Percentiles rank a stretch among this genome's conserved stretches.
These are phyloP conservation scores for Spea multiplicata DNA, from an alignment of 2,113 vertebrate genomes.

Conservation along the genomic window DNA sequence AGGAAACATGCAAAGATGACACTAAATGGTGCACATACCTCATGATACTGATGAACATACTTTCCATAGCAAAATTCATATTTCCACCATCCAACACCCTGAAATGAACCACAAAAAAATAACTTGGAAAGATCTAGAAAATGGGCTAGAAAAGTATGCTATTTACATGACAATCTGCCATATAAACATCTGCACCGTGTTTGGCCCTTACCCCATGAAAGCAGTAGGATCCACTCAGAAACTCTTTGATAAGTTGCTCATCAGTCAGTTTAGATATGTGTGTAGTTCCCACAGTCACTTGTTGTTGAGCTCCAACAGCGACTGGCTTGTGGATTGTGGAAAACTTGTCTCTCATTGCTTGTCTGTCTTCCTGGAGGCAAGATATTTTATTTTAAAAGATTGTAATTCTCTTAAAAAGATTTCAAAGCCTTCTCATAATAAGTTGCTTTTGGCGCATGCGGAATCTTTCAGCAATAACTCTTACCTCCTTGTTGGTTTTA, in stretches of 20 bases:
- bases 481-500: conserved; percentile 73
- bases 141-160: too few relatives aligned
- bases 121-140: not conserved
- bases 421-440: too few relatives aligned
- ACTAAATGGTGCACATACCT: conserved; percentile 66
- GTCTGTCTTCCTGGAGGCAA: conserved; percentile 73
- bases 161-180: too few relatives aligned
- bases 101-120: conserved; percentile 30
- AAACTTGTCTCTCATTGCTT: conserved; percentile 81
- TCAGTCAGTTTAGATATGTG: conserved; percentile 97
- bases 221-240: conserved; percentile 95
- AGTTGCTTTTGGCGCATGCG: too few relatives aligned
- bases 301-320: conserved; percentile 79
- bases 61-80: conserved; percentile 98
- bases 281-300: conserved; percentile 88
- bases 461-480: too few relatives aligned
- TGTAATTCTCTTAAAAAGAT: too few relatives aligned
- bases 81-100: conserved; percentile 99
- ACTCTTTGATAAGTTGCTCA: conserved; percentile 94
- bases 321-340: conserved; percentile 88
- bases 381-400: not conserved
- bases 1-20: not conserved
- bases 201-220: conserved; percentile 87
- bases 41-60: conserved; percentile 95
- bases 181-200: too few relatives aligned